Conservation (phyloP, 2,797 vertebrate species). For the Leptatherina wallacei region DNA sequence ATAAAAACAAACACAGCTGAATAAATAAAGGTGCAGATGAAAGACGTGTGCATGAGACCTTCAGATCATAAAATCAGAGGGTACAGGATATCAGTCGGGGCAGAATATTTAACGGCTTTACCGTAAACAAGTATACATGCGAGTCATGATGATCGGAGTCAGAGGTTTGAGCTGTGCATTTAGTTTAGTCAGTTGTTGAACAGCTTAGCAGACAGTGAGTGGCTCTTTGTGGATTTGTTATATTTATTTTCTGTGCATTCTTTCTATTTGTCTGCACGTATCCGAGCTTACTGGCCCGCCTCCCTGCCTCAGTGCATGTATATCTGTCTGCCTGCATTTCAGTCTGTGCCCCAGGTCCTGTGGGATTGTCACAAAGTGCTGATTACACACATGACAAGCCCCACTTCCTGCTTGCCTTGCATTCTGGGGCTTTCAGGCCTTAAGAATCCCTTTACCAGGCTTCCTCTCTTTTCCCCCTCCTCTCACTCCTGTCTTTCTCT, state of each 20-base stretch:
- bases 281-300: constrained; percentile 45
- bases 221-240: constrained; percentile 38
- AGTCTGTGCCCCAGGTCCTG: constrained; percentile 71
- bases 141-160: constrained; percentile 1
- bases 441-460: constrained; percentile 76
- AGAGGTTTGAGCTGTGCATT: constrained; percentile 14
- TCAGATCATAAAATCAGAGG: constrained; percentile 5
- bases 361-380: constrained; percentile 83
- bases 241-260: constrained; percentile 25
- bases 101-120: background rate
- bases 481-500: constrained; percentile 51
- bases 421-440: constrained; percentile 80
- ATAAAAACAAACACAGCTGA: background rate
- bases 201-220: constrained; percentile 28
- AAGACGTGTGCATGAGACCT: background rate
- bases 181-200: constrained; percentile 23
- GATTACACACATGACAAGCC: constrained; percentile 83
- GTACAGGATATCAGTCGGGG: background rate
- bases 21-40: background rate
- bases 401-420: constrained; percentile 84
- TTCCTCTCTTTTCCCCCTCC: constrained; percentile 60
- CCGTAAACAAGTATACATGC: background rate
- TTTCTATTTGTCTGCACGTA: constrained; percentile 45
- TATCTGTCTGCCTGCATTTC: constrained; percentile 70
- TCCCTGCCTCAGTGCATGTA: constrained; percentile 57